phyloP scores from a whole-genome alignment of 2,113 vertebrate genomes.

The Colaptes auratus region DNA sequence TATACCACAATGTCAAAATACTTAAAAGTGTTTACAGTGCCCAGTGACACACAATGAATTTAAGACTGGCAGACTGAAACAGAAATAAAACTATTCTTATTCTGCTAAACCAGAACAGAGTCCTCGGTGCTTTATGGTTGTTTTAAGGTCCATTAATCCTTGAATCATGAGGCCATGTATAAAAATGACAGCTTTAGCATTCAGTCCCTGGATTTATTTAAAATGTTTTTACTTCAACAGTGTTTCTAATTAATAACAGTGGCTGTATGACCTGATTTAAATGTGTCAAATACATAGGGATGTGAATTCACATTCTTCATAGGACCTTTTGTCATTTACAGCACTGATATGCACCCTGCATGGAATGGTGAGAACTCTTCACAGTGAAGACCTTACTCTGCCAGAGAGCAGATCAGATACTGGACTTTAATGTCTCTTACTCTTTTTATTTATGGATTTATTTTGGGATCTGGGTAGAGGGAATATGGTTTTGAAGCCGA shows the following conservation, averaged over 20 bases:
- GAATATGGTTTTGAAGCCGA: neutral
- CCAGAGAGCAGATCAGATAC: neutral
- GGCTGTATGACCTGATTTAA: constrained; percentile 62
- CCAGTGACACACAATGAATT: constrained; percentile 75
- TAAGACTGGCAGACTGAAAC: constrained; percentile 62
- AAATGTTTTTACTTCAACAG: constrained; percentile 74
- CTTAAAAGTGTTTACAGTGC: constrained; percentile 82
- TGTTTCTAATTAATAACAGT: constrained; percentile 77
- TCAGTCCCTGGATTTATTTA: constrained; percentile 74
- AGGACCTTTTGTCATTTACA: neutral
- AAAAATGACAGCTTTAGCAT: constrained; percentile 81
- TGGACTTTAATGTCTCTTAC: neutral
- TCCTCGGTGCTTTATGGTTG: constrained; percentile 79
- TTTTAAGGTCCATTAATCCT: constrained; percentile 83
- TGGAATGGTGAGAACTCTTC: neutral
- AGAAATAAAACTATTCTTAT: constrained; percentile 71
- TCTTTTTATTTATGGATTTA: constrained; percentile 35
- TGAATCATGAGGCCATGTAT: constrained; percentile 82
- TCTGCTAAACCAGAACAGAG: constrained; percentile 71
- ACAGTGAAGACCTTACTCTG: neutral
- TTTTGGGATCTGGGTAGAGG: neutral
- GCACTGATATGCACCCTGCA: neutral
- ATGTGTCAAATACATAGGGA: constrained; percentile 38
- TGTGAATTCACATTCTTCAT: neutral
- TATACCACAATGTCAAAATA: constrained; percentile 77